These are phyloP conservation scores for Cygnus buccinator DNA, from an alignment of 2,113 vertebrate species.

Conservation along the genomic window DNA sequence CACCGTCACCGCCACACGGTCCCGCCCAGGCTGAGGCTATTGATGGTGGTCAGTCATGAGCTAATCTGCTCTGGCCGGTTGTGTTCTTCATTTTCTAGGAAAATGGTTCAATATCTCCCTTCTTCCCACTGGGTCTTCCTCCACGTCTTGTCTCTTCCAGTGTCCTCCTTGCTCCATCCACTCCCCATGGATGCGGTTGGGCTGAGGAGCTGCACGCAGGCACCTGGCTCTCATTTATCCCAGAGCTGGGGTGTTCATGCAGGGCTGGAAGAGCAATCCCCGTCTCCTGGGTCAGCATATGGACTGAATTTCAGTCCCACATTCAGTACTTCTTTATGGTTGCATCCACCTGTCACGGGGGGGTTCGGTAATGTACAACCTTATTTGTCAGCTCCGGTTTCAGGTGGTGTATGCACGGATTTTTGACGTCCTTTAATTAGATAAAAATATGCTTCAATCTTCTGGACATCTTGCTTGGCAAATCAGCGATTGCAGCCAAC, in stretches of 20 bases:
- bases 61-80: background rate
- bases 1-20: fast-evolving
- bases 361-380: background rate
- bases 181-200: fast-evolving
- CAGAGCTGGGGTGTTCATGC: background rate
- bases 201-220: background rate
- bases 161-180: background rate
- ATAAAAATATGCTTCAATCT: conserved; percentile 38
- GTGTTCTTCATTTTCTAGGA: background rate
- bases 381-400: background rate
- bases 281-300: background rate
- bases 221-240: background rate
- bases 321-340: background rate
- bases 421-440: conserved; percentile 35
- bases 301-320: background rate
- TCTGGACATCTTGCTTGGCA: conserved; percentile 54
- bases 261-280: background rate
- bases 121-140: background rate
- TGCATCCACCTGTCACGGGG: background rate
- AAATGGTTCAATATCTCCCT: background rate
- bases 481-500: conserved; percentile 38
- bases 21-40: background rate
- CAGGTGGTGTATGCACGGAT: background rate
- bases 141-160: background rate
- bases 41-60: background rate